phyloP scores from a whole-genome alignment of 1,140 invertebrate genomes.

The Condylostylus longicornis region DNA sequence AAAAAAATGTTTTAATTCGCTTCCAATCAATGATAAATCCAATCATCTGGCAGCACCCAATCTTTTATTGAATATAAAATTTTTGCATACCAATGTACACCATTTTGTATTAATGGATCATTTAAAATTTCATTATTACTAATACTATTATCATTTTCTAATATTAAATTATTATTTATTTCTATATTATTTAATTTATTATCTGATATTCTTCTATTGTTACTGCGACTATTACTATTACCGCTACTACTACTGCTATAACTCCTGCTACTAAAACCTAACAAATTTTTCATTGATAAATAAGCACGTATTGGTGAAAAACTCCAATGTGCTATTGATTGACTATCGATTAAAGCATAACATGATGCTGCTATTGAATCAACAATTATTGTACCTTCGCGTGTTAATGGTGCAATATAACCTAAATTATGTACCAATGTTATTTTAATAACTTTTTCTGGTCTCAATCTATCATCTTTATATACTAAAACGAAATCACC shows the following conservation, averaged over 20 bases:
- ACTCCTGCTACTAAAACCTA: conserved; percentile 12
- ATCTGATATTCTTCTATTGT: conserved; percentile 3
- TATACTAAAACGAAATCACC: conserved; percentile 35
- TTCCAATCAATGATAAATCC: conserved; percentile 21
- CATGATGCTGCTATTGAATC: conserved; percentile 85
- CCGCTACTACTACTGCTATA: too few species aligned
- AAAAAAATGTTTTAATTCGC: background rate
- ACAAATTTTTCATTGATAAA: conserved; percentile 31
- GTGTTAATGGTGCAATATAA: conserved; percentile 80
- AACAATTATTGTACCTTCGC: conserved; percentile 72
- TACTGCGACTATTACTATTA: background rate
- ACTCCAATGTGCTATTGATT: conserved; percentile 65
- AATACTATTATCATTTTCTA: too few species aligned
- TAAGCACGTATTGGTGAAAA: conserved; percentile 61
- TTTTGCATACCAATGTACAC: conserved; percentile 77
- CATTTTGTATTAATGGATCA: conserved; percentile 31
- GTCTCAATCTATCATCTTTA: conserved; percentile 35
- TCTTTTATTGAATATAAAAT: conserved; percentile 56
- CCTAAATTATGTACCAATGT: conserved; percentile 45
- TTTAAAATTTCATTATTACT: conserved; percentile 21
- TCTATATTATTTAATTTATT: too few species aligned
- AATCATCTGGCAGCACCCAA: conserved; percentile 46
- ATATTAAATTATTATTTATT: too few species aligned
- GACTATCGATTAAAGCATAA: conserved; percentile 80
- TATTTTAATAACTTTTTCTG: conserved; percentile 46